Evolutionary conservation across 2,113 vertebrate species (phyloP).

Genomic region (Rhinichthys klamathensis): DNA sequence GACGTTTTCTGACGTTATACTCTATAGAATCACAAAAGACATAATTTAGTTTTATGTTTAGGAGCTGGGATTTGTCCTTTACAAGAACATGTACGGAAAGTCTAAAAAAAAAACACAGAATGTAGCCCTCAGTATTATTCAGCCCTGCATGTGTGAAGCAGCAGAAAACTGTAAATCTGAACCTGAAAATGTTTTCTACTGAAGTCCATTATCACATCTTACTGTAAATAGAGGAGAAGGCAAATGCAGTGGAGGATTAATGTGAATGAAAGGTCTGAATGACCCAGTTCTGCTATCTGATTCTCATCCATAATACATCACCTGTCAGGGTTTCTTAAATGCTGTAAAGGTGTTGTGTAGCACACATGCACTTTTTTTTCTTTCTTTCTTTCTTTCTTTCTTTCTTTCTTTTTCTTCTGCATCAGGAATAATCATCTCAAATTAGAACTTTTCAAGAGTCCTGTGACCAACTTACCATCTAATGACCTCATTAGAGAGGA

Average conservation of each 20-base stretch:
- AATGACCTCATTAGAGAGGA: background rate
- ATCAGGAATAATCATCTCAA: background rate
- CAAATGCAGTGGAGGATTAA: conserved; percentile 11
- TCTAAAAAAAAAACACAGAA: background rate
- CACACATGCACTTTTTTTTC: background rate
- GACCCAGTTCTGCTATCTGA: background rate
- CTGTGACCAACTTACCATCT: background rate
- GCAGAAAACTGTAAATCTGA: background rate
- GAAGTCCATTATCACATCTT: conserved; percentile 1
- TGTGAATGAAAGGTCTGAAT: conserved; percentile 27
- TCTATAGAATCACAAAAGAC: background rate
- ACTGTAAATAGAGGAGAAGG: background rate
- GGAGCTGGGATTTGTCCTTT: background rate
- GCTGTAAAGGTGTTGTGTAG: background rate
- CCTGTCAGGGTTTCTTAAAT: background rate
- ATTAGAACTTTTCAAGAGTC: background rate
- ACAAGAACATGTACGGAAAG: background rate
- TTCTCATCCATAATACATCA: conserved; percentile 21
- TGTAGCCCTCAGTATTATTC: background rate
- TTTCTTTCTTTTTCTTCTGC: background rate
- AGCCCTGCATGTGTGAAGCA: background rate
- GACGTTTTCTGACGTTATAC: background rate
- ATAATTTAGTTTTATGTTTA: background rate
- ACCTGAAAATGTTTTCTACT: background rate
- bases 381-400: too few relatives aligned